Evolutionary conservation across 2,888 invertebrate species (phyloP).

Genomic region (Nomada fucata): DNA sequence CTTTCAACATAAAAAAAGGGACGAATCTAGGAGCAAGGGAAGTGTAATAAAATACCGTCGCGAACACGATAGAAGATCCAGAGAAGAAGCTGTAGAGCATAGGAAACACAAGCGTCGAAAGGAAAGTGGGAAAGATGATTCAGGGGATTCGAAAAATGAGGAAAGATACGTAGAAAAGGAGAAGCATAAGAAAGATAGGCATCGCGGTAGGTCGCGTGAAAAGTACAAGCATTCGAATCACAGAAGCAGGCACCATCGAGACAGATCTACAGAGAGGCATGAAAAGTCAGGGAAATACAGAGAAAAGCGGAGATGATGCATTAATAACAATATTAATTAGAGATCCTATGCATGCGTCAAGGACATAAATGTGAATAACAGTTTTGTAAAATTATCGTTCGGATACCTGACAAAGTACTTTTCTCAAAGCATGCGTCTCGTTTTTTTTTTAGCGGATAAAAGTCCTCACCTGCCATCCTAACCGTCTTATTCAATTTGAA

Average conservation of each 20-base stretch:
- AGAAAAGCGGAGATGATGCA: constrained; percentile 47
- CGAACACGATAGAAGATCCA: constrained; percentile 36
- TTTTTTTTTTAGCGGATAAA: too few relatives aligned
- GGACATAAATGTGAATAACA: not conserved
- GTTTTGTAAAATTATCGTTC: not conserved
- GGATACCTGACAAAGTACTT: not conserved
- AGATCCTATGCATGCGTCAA: not conserved
- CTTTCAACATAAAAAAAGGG: constrained; percentile 16
- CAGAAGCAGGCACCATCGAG: constrained; percentile 62
- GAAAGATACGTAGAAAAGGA: constrained; percentile 54
- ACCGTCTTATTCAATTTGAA: too few relatives aligned
- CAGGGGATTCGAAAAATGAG: constrained; percentile 52
- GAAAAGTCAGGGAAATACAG: constrained; percentile 47
- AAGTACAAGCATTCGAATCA: constrained; percentile 60
- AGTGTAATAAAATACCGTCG: constrained; percentile 41
- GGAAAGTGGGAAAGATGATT: constrained; percentile 51
- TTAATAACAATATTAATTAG: not conserved
- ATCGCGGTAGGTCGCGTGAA: constrained; percentile 51
- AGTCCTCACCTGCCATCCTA: too few relatives aligned
- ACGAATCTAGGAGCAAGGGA: constrained; percentile 20
- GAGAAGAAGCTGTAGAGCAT: constrained; percentile 42
- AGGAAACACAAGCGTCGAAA: constrained; percentile 61
- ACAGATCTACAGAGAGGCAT: constrained; percentile 53
- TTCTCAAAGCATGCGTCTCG: not conserved
- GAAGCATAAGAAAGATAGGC: constrained; percentile 50